Percentiles rank a stretch among this genome's conserved stretches.
These are phyloP conservation scores for human (Homo sapiens) DNA, from an alignment of 2,113 vertebrate genomes.

Conservation along the genomic window DNA sequence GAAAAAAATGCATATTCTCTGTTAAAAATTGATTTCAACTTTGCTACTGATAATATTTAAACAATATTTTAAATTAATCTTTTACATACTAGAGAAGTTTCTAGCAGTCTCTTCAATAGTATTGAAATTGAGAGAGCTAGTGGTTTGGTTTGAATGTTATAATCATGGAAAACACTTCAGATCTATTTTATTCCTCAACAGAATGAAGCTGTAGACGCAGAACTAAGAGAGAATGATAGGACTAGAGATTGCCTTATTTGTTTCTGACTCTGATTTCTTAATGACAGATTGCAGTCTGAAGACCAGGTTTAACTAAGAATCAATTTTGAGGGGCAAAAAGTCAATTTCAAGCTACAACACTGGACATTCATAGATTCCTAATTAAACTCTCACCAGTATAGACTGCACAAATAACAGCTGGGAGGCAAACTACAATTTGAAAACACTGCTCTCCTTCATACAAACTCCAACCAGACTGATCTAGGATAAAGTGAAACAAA, in stretches of 20 bases:
- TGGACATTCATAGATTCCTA: background rate
- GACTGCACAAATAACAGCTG: background rate
- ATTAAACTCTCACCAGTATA: background rate
- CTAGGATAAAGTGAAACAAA: background rate
- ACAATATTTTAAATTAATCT: background rate
- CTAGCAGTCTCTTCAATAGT: background rate
- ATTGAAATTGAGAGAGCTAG: background rate
- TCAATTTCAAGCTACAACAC: background rate
- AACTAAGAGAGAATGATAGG: background rate
- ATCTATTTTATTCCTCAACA: background rate
- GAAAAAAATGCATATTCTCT: background rate
- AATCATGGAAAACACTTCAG: background rate
- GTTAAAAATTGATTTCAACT: background rate
- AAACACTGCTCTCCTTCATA: background rate
- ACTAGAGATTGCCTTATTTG: background rate
- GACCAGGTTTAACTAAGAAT: background rate
- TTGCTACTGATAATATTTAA: background rate
- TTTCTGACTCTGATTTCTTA: background rate
- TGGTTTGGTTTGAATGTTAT: background rate
- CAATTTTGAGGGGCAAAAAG: background rate
- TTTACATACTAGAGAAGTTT: background rate
- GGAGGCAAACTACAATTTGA: background rate
- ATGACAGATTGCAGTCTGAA: background rate
- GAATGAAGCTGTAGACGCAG: background rate
- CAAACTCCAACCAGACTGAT: background rate